Percentiles rank a stretch among this genome's conserved stretches.
phyloP scores from a whole-genome alignment of 2,113 vertebrate species.

The Calyptommatus sinebrachiatus region DNA sequence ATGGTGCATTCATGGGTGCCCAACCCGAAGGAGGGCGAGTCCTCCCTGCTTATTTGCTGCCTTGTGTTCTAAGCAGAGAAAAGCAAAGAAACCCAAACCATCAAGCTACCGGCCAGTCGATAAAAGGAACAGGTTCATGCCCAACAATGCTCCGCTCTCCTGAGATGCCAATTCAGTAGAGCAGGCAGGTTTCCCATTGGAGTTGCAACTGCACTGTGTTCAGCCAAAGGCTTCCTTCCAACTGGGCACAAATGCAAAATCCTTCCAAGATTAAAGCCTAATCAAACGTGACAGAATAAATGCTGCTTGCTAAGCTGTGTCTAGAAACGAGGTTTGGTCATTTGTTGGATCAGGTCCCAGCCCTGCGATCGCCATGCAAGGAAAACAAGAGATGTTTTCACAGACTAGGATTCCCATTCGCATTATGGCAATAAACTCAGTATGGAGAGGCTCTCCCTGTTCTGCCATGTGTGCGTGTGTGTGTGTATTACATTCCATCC shows the following conservation, averaged over 20 bases:
- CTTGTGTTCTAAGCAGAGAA: background rate
- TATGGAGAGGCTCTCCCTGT: no score
- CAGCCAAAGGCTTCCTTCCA: background rate
- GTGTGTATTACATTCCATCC: no score
- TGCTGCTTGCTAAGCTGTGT: background rate
- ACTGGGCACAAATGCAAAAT: background rate
- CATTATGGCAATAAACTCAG: no score
- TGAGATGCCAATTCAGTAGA: constrained; percentile 4
- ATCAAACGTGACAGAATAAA: background rate
- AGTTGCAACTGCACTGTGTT: background rate
- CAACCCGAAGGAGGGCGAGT: rapidly evolving
- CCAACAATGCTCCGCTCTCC: background rate
- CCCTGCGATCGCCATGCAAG: background rate
- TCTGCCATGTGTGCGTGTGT: no score
- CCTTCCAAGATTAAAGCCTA: background rate
- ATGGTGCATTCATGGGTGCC: no score
- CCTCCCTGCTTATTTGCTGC: background rate
- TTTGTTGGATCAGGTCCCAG: background rate
- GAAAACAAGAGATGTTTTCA: background rate
- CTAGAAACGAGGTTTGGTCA: background rate
- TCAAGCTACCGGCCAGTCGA: background rate
- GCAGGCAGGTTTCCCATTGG: background rate
- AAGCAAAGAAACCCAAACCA: background rate
- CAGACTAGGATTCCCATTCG: no score
- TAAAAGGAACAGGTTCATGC: background rate